Base-by-base conservation (phyloP, 2,113 vertebrate species). In the Microcebus jonahi region DNA sequence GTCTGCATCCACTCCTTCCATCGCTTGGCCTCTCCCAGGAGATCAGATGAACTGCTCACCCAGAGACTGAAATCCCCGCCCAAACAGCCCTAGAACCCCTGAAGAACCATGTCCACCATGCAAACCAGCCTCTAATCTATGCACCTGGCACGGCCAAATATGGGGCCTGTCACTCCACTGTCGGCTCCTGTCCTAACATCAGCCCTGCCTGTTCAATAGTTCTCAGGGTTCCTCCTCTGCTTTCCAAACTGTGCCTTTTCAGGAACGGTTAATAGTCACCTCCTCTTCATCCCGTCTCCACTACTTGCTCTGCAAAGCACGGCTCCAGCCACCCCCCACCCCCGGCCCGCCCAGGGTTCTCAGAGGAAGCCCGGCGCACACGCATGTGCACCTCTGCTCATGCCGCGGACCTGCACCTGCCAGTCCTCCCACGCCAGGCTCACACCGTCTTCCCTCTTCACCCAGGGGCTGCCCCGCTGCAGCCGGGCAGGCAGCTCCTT, bases 81-180 rank as follows among this genome's bases (percentile, higher is more conserved):
- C 73, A 23, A 5, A 23, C 7, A 55, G 70, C 23, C 27, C 55
- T 76, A 83, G 82, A 79, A 25, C 10, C 34, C 23, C 1, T 7
- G 9, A 25, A 39, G 71, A 53, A 31, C 29, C 57, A 55, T 25
- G 12, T 12, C 31, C 6, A 21, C 20, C 63, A 4, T 2, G 15
- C 21, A 6, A 11, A 31, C 4, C 4, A 8, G 7, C 13, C 29
- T 4, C 7, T 3, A 17, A 48, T 14, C 36, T 10, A 1, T 8
- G 8, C 45, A 2, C 39, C 70, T 5, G 1, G 61, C 31, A 61
- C 8, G 17, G 36, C 39, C 55, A 42, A 8, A 9, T 0, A 34
- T 0, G 1, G 2, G 2, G 3, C 4, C 45, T 13, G 6, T 7
- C 6, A 18, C 27, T 31, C 48, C 31, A 29, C 0, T 2, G 0